Evolutionary conservation across 2,888 invertebrate genomes (phyloP).

Genomic region (Myopa tessellatipennis): DNA sequence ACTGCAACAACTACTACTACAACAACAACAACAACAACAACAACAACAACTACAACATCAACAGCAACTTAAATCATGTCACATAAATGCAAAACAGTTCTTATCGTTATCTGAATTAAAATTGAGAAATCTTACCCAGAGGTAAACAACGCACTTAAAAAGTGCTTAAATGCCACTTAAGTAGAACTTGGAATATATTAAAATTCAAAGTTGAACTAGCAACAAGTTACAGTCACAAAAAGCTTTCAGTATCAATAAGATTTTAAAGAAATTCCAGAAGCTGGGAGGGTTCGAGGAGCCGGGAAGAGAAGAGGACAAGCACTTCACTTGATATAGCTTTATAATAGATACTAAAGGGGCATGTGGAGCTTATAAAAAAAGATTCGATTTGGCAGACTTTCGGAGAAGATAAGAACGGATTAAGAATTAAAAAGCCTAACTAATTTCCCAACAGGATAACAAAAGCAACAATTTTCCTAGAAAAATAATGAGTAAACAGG

Average conservation of each 20-base stretch:
- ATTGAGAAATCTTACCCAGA: not conserved
- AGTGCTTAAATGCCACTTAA: not conserved
- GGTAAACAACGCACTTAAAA: not conserved
- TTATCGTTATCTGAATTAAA: not conserved
- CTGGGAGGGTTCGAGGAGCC: not conserved
- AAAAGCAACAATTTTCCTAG: too few relatives aligned
- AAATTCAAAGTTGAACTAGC: not conserved
- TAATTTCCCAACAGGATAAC: too few relatives aligned
- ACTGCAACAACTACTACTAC: not conserved
- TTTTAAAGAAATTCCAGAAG: too few relatives aligned
- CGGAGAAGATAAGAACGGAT: not conserved
- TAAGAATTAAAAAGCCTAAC: not conserved
- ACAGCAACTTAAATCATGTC: constrained; percentile 7
- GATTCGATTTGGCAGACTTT: not conserved
- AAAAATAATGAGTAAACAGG: too few relatives aligned
- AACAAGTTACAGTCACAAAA: not conserved
- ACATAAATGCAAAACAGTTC: not conserved
- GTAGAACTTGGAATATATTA: not conserved
- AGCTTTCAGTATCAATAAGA: too few relatives aligned
- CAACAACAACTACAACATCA: not conserved
- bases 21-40: not conserved
- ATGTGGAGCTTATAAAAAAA: not conserved
- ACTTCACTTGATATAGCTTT: not conserved
- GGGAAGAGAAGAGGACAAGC: not conserved
- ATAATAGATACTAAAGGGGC: not conserved